phyloP scores from a whole-genome alignment of 2,113 vertebrate species.

The Pseudorasbora parva region DNA sequence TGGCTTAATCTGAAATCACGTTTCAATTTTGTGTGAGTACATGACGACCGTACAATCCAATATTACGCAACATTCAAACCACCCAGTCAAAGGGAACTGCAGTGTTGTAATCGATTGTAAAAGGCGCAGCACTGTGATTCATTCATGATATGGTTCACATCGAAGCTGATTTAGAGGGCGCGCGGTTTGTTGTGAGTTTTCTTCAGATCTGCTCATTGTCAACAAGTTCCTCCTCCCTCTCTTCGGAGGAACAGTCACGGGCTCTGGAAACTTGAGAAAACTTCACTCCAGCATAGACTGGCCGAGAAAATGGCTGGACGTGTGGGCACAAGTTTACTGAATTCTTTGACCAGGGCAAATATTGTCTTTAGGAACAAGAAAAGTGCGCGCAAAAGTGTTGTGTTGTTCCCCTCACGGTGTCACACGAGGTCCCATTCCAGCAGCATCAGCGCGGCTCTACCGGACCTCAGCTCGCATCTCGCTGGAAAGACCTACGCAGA shows the following conservation, averaged over 20 bases:
- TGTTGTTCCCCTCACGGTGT: background rate
- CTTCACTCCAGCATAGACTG: constrained; percentile 4
- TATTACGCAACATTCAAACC: constrained; percentile 19
- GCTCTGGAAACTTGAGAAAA: background rate
- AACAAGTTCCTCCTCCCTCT: constrained; percentile 37
- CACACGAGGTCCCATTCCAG: background rate
- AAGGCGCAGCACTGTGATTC: background rate
- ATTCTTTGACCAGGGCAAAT: background rate
- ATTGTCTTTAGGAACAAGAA: constrained; percentile 3
- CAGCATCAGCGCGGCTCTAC: constrained; percentile 1
- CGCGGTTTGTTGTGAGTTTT: background rate
- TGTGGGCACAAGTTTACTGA: constrained; percentile 17
- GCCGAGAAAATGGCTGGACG: constrained; percentile 5
- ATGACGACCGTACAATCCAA: background rate
- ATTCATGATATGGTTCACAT: background rate
- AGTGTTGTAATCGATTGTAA: background rate
- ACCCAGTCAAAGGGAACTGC: background rate
- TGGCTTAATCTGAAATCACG: too few species aligned
- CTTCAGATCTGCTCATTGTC: background rate
- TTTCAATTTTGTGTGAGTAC: too few species aligned
- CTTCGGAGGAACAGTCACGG: constrained; percentile 3
- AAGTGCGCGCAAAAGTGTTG: background rate
- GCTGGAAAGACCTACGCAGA: constrained; percentile 66
- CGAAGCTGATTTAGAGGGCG: background rate
- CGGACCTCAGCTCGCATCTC: constrained; percentile 30